Evolutionary conservation across 2,888 invertebrate genomes (phyloP).

Genomic region (Neoscelio sp.): DNA sequence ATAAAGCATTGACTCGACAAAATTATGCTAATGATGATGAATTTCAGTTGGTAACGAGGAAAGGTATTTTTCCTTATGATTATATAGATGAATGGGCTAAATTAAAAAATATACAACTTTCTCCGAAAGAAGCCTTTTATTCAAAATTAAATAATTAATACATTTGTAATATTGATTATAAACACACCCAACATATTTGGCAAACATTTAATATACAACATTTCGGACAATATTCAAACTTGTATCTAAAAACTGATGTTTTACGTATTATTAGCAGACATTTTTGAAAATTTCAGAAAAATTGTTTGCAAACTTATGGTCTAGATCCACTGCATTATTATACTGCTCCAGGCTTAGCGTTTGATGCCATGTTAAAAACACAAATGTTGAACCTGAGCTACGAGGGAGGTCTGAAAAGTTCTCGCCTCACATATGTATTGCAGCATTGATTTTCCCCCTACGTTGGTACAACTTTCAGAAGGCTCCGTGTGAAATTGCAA

Average conservation of each 20-base stretch:
- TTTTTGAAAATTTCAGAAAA: background rate
- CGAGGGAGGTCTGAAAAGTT: too few relatives aligned
- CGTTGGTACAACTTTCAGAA: too few relatives aligned
- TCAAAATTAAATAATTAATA: constrained; percentile 1
- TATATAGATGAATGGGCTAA: background rate
- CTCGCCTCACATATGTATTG: too few relatives aligned
- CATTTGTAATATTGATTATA: background rate
- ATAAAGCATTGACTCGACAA: background rate
- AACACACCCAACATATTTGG: background rate
- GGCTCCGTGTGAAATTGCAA: too few relatives aligned
- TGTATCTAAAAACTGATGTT: background rate
- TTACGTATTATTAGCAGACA: background rate
- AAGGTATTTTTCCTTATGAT: constrained; percentile 2
- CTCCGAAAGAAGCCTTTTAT: background rate
- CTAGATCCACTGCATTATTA: background rate
- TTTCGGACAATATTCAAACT: background rate
- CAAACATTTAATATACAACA: background rate
- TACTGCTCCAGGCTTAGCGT: background rate
- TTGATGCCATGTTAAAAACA: background rate
- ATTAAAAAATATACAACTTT: background rate
- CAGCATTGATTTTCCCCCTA: too few relatives aligned
- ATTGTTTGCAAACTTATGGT: background rate
- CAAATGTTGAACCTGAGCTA: background rate
- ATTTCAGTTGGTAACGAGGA: background rate
- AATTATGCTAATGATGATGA: background rate